Percentiles rank a stretch among this genome's conserved stretches.
phyloP scores from a whole-genome alignment of 1,140 invertebrate genomes.

The Stegodyphus mimosarum region DNA sequence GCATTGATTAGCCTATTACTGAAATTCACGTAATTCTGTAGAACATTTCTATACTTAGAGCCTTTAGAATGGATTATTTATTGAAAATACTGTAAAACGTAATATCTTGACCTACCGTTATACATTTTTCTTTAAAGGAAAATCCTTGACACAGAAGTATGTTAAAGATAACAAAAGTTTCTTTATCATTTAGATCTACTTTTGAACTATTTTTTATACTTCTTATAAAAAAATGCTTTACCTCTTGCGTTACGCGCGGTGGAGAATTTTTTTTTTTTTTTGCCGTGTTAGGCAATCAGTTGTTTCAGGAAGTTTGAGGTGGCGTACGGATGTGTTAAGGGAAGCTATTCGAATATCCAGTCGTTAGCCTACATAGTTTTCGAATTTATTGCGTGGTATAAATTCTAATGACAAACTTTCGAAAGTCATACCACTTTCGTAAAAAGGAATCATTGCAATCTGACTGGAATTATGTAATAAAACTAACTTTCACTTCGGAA shows the following conservation, averaged over 20 bases:
- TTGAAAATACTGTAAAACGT: too few species aligned
- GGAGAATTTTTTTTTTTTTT: slow-evolving; percentile 4
- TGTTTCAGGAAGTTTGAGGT: not conserved
- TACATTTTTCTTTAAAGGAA: slow-evolving; percentile 15
- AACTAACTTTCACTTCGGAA: too few species aligned
- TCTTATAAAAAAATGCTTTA: slow-evolving; percentile 20
- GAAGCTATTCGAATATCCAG: slow-evolving; percentile 6
- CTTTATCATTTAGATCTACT: slow-evolving; percentile 32
- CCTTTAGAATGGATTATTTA: too few species aligned
- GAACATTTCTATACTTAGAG: too few species aligned
- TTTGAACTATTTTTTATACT: slow-evolving; percentile 3
- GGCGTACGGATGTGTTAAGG: not conserved
- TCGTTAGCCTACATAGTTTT: not conserved
- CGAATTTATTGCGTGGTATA: slow-evolving; percentile 5
- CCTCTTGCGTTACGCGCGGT: slow-evolving; percentile 33
- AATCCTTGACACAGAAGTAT: slow-evolving; percentile 31
- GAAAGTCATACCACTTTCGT: not conserved
- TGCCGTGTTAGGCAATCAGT: not conserved
- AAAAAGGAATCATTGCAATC: not conserved
- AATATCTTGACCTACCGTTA: not conserved
- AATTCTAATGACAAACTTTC: slow-evolving; percentile 9
- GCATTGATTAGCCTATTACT: too few species aligned
- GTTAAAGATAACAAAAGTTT: not conserved
- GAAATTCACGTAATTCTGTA: too few species aligned
- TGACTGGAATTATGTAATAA: too few species aligned